phyloP scores from a whole-genome alignment of 1,140 invertebrate genomes.

The Arctopsyche grandis region DNA sequence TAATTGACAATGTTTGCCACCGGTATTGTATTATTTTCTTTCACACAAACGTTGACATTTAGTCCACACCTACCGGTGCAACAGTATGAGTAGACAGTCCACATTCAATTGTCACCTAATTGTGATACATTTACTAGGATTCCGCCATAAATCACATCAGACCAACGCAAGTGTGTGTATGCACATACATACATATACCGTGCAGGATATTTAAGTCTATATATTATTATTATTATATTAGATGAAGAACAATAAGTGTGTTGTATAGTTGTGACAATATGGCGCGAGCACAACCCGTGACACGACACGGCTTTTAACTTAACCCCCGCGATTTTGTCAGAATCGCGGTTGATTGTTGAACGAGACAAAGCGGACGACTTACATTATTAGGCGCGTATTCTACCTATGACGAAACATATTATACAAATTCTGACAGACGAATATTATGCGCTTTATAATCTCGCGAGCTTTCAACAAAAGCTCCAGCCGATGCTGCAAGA shows the following conservation, averaged over 20 bases:
- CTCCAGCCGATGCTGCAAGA: too few species aligned
- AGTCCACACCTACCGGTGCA: neutral
- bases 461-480: neutral
- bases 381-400: neutral
- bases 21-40: too few species aligned
- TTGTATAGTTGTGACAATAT: slow-evolving; percentile 11
- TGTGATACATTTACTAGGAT: slow-evolving; percentile 46
- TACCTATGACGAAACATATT: slow-evolving; percentile 12
- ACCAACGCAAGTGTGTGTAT: slow-evolving; percentile 7
- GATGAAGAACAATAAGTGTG: slow-evolving; percentile 6
- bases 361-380: slow-evolving; percentile 21
- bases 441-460: neutral
- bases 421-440: slow-evolving; percentile 11
- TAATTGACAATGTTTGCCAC: too few species aligned
- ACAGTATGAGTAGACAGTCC: neutral
- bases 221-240: neutral
- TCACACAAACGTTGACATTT: neutral
- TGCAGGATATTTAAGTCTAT: neutral
- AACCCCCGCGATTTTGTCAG: slow-evolving; percentile 28
- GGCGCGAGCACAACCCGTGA: slow-evolving; percentile 31
- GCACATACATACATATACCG: neutral
- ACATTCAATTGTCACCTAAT: slow-evolving; percentile 47
- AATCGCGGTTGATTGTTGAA: slow-evolving; percentile 30
- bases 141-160: slow-evolving; percentile 32
- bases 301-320: slow-evolving; percentile 39